Evolutionary conservation across 2,888 invertebrate species (phyloP).

Genomic region (Ectemnius cavifrons): DNA sequence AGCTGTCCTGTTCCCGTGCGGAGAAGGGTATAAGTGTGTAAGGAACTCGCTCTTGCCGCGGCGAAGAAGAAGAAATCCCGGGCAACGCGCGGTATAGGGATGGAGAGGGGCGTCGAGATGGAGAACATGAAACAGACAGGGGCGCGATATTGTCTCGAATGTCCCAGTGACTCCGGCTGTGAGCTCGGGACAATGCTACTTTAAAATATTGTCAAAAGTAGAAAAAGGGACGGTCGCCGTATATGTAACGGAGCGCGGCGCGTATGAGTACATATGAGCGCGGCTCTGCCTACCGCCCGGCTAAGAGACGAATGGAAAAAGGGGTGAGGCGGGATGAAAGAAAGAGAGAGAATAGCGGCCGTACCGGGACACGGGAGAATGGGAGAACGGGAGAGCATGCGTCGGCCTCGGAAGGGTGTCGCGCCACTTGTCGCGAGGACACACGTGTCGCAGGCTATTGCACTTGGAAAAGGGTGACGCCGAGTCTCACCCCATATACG

Average conservation of each 20-base stretch:
- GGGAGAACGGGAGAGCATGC: constrained; percentile 42
- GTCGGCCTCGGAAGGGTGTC: constrained; percentile 61
- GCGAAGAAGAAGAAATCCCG: constrained; percentile 22
- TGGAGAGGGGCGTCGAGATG: constrained; percentile 31
- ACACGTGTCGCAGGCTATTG: constrained; percentile 73
- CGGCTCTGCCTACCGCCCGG: background rate
- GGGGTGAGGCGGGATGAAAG: background rate
- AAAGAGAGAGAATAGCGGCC: too few relatives aligned
- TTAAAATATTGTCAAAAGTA: constrained; percentile 75
- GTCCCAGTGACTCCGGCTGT: constrained; percentile 62
- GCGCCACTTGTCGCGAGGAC: constrained; percentile 73
- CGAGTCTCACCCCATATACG: constrained; percentile 48
- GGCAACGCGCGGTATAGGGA: constrained; percentile 6
- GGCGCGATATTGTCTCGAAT: constrained; percentile 72
- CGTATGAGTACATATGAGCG: constrained; percentile 3
- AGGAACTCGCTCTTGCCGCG: constrained; percentile 19
- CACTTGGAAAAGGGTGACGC: constrained; percentile 64
- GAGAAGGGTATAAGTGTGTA: constrained; percentile 8
- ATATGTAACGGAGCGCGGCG: constrained; percentile 10
- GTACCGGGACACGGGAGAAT: background rate
- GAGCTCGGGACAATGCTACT: constrained; percentile 70
- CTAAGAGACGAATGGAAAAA: constrained; percentile 19
- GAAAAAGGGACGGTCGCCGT: constrained; percentile 58
- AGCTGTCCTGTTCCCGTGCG: constrained; percentile 70
- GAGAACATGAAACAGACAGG: background rate